These are phyloP conservation scores for Odocoileus hemionus DNA, from an alignment of 2,113 vertebrate species.

Conservation along the genomic window DNA sequence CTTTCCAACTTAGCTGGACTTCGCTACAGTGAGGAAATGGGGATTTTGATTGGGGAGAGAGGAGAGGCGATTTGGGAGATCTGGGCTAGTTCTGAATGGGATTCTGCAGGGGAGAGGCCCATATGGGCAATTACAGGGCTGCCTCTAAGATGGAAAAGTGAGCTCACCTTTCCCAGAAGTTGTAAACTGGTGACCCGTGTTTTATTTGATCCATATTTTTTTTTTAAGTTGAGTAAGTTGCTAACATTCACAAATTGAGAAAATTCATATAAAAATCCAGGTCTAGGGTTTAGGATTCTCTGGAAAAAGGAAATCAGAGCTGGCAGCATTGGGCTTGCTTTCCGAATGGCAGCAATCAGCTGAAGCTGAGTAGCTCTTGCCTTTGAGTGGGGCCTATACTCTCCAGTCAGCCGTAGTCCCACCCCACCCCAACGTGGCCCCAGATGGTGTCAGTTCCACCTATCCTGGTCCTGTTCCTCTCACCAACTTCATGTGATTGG, in stretches of 20 bases:
- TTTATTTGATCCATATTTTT: background rate
- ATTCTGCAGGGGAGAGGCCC: background rate
- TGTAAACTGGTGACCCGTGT: background rate
- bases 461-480: too few species aligned
- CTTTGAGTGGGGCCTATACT: background rate
- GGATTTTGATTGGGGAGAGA: background rate
- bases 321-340: background rate
- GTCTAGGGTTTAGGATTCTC: background rate
- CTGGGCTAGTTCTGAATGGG: background rate
- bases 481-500: background rate
- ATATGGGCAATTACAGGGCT: background rate
- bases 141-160: background rate
- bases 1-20: background rate
- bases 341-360: background rate
- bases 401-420: background rate
- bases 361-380: background rate
- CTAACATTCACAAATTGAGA: background rate
- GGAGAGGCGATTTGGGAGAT: background rate
- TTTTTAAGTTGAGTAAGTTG: background rate
- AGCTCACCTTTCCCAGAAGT: background rate
- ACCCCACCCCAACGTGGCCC: fast-evolving
- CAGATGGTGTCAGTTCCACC: background rate
- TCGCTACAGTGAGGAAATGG: background rate
- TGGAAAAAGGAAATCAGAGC: background rate
- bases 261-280: background rate